Evolutionary conservation across 1,140 invertebrate genomes (phyloP).

Genomic region (Stenopsyche tienmushanensis): DNA sequence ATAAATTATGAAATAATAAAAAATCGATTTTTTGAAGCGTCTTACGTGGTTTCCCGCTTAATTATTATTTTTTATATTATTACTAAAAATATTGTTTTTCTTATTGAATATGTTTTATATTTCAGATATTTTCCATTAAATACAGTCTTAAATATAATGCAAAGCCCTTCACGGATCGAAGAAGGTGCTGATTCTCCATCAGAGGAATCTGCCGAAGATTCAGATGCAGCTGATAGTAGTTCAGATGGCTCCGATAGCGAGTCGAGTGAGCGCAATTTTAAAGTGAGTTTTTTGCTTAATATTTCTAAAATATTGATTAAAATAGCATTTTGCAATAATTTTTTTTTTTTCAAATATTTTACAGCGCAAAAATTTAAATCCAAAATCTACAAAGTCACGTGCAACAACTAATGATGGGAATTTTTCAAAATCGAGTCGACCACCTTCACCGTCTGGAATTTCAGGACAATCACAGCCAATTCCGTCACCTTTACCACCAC

Average conservation of each 20-base stretch:
- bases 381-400: slow-evolving; percentile 22
- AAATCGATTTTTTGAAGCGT: no score
- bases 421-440: not conserved
- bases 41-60: no score
- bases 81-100: not conserved
- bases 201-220: slow-evolving; percentile 31
- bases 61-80: not conserved
- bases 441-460: not conserved
- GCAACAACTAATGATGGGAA: not conserved
- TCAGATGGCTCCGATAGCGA: slow-evolving; percentile 36
- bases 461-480: slow-evolving; percentile 3
- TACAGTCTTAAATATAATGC: slow-evolving; percentile 75
- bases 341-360: not conserved
- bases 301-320: not conserved
- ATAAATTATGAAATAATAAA: no score
- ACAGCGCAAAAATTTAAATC: slow-evolving; percentile 31
- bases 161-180: slow-evolving; percentile 44
- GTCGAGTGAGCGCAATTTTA: slow-evolving; percentile 41
- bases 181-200: slow-evolving; percentile 27
- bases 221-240: slow-evolving; percentile 32
- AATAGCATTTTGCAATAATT: no score
- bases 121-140: slow-evolving; percentile 79
- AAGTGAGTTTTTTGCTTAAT: slow-evolving; percentile 14
- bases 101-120: not conserved
- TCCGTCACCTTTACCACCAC: slow-evolving; percentile 39